Evolutionary conservation across 2,113 vertebrate species (phyloP).

Genomic region (Fregetta grallaria): DNA sequence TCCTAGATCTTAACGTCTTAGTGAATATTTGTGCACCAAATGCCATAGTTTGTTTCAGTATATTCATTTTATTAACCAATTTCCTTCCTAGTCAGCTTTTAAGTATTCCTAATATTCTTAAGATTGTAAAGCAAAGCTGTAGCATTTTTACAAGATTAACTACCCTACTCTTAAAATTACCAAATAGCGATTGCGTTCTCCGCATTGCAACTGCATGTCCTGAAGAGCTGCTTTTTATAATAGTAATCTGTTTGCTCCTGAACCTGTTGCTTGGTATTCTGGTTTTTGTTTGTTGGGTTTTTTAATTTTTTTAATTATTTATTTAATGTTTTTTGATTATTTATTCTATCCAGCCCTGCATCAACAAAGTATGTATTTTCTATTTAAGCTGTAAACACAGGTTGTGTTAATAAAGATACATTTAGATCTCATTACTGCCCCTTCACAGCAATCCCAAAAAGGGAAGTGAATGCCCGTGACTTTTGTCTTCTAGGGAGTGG

Average conservation of each 20-base stretch:
- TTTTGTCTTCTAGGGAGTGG: background rate
- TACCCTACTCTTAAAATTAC: background rate
- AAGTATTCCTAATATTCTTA: background rate
- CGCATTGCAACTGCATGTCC: background rate
- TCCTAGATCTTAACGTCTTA: background rate
- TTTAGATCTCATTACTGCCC: background rate
- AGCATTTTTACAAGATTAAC: background rate
- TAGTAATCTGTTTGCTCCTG: background rate
- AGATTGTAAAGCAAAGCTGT: background rate
- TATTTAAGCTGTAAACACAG: background rate
- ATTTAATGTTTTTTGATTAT: background rate
- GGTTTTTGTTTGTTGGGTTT: background rate
- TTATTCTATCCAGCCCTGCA: background rate
- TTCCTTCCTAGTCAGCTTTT: background rate
- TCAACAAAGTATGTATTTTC: background rate
- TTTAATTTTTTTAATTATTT: background rate
- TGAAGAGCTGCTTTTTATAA: background rate
- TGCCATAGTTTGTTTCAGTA: background rate
- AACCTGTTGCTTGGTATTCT: background rate
- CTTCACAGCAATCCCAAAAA: background rate
- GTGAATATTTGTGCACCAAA: background rate
- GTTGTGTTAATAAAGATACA: background rate
- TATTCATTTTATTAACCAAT: too few relatives aligned
- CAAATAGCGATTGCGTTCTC: background rate
- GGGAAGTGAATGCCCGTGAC: rapidly evolving